Evolutionary conservation across 1,140 invertebrate species (phyloP), one percentile per base, ranked within the genome.

Genomic region (Panulirus ornatus): DNA sequence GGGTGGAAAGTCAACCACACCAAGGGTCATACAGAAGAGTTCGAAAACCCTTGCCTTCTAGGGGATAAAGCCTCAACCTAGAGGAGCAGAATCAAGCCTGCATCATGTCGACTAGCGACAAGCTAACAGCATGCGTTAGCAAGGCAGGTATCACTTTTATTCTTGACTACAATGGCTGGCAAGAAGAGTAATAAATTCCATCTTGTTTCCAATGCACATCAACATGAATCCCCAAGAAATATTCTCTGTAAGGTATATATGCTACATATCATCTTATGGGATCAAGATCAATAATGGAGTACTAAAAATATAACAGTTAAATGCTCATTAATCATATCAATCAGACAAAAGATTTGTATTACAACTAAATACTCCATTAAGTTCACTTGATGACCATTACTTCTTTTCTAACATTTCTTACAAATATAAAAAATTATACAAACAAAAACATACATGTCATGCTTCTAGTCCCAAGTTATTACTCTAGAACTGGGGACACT

Each of bases 71-170:
- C 58, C n/a, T 2, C 58, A 11, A 66, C 27, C 58, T 66, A 66
- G 8, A 19, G 54, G 54, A 19, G 54, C 19, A 11, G n/a, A 27
- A 66, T 66, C 58, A 66, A 66, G 58, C n/a, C 58, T 30, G 40
- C 40, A 27, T 40, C 40, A 27, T 44, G 75, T 78, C n/a, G 44
- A 78, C 44, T n/a, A 8, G 75, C n/a, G 40, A 66, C 75, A 78
- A 78, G 75, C 75, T 22, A n/a, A 44, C 30, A 78, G 75, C 75
- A 78, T 78, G 75, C 40, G 75, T 16, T 47, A 16, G 36, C 14
- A 36, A 47, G 75, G 75, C 75, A 78, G 22, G 30, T 16, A 78
- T 40, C 44, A 22, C 75, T 78, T 78, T 30, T 38, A 22, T 78
- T 42, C 22, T n/a, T 78, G 75, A 44, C 75, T 78, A 47, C 42